Evolutionary conservation across 2,113 vertebrate species (phyloP).

Genomic region (Cyanistes caeruleus): DNA sequence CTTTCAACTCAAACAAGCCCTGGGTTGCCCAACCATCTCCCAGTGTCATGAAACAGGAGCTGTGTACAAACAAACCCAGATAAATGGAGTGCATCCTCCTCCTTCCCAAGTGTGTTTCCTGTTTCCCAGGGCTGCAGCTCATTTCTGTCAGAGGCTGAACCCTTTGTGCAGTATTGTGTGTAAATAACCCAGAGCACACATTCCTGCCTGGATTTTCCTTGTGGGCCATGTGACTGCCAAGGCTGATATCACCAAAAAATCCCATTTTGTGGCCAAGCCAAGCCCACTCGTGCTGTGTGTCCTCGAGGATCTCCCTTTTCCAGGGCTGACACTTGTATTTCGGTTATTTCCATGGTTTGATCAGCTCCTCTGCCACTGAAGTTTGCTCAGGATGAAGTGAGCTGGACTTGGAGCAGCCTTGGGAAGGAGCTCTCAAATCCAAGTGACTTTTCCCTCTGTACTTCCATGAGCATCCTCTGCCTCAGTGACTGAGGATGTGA

Average conservation of each 20-base stretch:
- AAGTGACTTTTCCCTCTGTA: not conserved
- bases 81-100: not conserved
- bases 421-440: not conserved
- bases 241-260: not conserved
- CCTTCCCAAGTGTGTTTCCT: not conserved
- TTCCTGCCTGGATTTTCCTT: slow-evolving; percentile 19
- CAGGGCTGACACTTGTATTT: not conserved
- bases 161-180: not conserved
- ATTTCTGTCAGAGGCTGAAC: not conserved
- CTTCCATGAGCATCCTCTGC: not conserved
- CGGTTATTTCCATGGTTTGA: not conserved
- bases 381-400: not conserved
- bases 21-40: not conserved
- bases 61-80: not conserved
- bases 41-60: not conserved
- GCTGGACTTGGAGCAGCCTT: not conserved
- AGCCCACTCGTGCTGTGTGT: not conserved
- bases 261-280: not conserved
- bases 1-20: not conserved
- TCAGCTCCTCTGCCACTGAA: not conserved
- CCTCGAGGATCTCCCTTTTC: not conserved
- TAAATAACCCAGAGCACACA: not conserved
- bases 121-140: slow-evolving; percentile 36
- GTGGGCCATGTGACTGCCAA: not conserved
- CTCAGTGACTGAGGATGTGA: not conserved